Conservation (phyloP, 1,140 invertebrate genomes). For the Sycophaga agraensis region DNA sequence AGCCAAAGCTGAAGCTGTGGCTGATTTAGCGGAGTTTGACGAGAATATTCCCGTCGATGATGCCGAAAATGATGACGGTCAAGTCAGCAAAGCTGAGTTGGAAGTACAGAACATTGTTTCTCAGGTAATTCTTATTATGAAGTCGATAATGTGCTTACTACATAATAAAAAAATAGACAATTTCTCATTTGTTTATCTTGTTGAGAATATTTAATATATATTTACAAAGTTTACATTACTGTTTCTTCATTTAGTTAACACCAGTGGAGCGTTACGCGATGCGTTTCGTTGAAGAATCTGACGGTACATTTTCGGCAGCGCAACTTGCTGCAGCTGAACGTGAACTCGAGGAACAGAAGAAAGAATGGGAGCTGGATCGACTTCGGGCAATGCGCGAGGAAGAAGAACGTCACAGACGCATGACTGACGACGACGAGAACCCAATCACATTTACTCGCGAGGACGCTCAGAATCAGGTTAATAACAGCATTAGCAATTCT, state of each 20-base stretch:
- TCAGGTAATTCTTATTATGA: constrained; percentile 64
- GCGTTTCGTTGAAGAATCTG: constrained; percentile 83
- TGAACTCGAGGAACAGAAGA: constrained; percentile 87
- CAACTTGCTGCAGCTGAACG: constrained; percentile 85
- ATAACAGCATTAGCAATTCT: constrained; percentile 55
- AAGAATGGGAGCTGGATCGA: constrained; percentile 90
- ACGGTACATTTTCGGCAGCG: constrained; percentile 82
- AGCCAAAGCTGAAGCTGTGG: constrained; percentile 89
- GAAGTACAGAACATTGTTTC: constrained; percentile 81
- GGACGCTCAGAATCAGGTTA: constrained; percentile 80
- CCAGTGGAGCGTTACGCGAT: constrained; percentile 93
- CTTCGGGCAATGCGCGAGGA: constrained; percentile 73
- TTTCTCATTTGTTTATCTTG: constrained; percentile 1
- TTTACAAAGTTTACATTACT: no score
- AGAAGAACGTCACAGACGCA: constrained; percentile 65
- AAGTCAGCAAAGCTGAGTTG: constrained; percentile 78
- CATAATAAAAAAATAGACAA: not conserved
- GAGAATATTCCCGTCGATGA: constrained; percentile 91
- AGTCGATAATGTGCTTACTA: not conserved
- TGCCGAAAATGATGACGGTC: constrained; percentile 62
- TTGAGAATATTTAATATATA: constrained; percentile 15
- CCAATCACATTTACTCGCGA: constrained; percentile 71
- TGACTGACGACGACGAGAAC: constrained; percentile 66
- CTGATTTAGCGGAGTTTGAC: constrained; percentile 94
- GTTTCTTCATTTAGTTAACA: constrained; percentile 81